Conservation (phyloP, 1,140 invertebrate genomes). For the Thaumetopoea pityocampa region DNA sequence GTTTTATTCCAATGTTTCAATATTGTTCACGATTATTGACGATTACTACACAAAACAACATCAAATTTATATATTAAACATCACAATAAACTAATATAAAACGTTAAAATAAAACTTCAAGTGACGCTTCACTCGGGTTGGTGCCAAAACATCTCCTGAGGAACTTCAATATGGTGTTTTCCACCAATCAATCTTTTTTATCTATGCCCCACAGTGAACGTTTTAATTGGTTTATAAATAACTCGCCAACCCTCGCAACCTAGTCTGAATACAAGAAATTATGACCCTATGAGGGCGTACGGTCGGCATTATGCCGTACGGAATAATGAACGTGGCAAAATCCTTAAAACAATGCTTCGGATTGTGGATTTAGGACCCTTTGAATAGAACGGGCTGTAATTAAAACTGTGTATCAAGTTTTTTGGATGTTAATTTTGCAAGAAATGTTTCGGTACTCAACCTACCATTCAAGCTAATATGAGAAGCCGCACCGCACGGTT, state of each 20-base stretch:
- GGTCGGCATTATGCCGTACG: constrained; percentile 13
- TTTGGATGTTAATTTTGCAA: not conserved
- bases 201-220: constrained; percentile 33
- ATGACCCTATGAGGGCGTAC: constrained; percentile 44
- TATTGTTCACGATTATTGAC: too few relatives aligned
- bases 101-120: constrained; percentile 3
- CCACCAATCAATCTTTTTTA: constrained; percentile 27
- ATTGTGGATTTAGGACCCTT: constrained; percentile 22
- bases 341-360: constrained; percentile 48
- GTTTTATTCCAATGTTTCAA: too few relatives aligned
- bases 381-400: constrained; percentile 31
- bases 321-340: constrained; percentile 51
- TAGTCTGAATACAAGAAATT: constrained; percentile 38
- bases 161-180: constrained; percentile 23
- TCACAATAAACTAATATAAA: too few relatives aligned
- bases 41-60: too few relatives aligned
- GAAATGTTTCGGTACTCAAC: not conserved
- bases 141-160: constrained; percentile 4
- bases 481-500: too few relatives aligned
- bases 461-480: not conserved
- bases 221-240: constrained; percentile 71
- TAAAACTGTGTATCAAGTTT: constrained; percentile 30
- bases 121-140: constrained; percentile 6
- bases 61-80: too few relatives aligned
- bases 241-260: constrained; percentile 44